Evolutionary conservation across 2,888 invertebrate genomes (phyloP).

Genomic region (Sussaba pulchella): DNA sequence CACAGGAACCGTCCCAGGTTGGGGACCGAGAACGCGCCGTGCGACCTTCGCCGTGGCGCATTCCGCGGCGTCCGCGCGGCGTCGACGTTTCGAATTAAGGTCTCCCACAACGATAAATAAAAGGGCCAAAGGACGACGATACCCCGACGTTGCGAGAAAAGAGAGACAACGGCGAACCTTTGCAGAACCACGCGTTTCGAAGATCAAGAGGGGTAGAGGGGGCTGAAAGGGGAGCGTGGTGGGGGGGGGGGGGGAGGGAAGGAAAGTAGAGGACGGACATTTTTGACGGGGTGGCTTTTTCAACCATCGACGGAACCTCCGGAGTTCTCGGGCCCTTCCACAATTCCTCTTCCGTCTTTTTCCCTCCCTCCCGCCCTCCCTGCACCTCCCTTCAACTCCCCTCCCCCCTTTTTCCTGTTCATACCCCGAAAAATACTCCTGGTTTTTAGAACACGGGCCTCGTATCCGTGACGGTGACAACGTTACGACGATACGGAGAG

Average conservation of each 20-base stretch:
- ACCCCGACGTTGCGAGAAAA: no score
- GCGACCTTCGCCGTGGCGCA: constrained; percentile 63
- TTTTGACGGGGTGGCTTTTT: constrained; percentile 57
- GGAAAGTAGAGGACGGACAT: constrained; percentile 28
- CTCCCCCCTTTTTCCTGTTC: constrained; percentile 54
- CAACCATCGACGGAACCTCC: constrained; percentile 20
- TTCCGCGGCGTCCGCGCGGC: constrained; percentile 70
- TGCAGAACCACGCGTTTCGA: no score
- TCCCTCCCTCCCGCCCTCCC: no score
- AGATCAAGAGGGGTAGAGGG: no score
- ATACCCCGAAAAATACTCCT: constrained; percentile 77
- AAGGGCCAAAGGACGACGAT: constrained; percentile 42
- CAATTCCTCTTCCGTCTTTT: no score
- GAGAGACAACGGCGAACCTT: no score
- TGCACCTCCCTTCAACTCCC: no score
- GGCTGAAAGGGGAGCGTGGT: no score
- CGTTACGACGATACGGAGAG: constrained; percentile 1
- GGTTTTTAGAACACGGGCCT: constrained; percentile 77
- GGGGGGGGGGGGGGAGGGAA: constrained; percentile 23
- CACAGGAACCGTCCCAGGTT: neutral
- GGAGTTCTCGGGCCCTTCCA: constrained; percentile 44
- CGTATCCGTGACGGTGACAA: neutral
- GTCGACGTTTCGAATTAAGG: constrained; percentile 75
- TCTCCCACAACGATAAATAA: constrained; percentile 71
- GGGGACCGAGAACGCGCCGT: constrained; percentile 17